Conservation (phyloP, 2,888 invertebrate species). For the Dastarcus helophoroides region DNA sequence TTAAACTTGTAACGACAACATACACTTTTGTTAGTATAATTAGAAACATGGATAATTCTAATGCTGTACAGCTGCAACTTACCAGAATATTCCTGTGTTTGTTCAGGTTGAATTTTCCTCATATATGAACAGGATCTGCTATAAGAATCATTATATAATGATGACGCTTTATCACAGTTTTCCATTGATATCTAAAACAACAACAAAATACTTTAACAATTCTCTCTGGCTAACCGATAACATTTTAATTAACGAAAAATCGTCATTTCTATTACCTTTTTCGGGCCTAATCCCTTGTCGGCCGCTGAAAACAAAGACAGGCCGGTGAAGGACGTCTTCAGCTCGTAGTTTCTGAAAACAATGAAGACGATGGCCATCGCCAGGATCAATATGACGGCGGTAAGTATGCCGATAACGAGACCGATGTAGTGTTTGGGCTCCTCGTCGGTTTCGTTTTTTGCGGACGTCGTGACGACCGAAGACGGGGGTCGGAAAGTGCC, state of each 20-base stretch:
- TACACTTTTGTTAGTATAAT: too few species aligned
- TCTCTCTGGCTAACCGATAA: too few species aligned
- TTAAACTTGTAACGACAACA: too few species aligned
- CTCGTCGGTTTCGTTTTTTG: constrained; percentile 34
- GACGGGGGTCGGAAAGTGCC: constrained; percentile 40
- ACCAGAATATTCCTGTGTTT: too few species aligned
- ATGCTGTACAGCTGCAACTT: too few species aligned
- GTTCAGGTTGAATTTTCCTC: too few species aligned
- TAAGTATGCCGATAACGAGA: constrained; percentile 56
- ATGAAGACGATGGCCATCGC: constrained; percentile 60
- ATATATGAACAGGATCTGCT: too few species aligned
- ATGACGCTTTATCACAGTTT: constrained; percentile 27
- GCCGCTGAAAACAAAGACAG: constrained; percentile 18
- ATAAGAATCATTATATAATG: constrained; percentile 33
- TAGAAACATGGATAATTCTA: too few species aligned
- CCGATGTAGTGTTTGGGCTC: constrained; percentile 51
- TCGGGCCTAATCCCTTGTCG: constrained; percentile 38
- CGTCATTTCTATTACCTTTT: too few species aligned
- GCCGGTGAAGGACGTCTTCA: constrained; percentile 36
- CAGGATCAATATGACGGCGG: constrained; percentile 59
- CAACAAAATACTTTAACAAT: too few species aligned
- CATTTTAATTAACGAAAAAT: too few species aligned
- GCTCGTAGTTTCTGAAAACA: constrained; percentile 50
- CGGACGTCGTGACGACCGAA: constrained; percentile 9
- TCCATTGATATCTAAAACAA: constrained; percentile 23